Conservation (phyloP, 2,888 invertebrate genomes). For the Lycia hirtaria region DNA sequence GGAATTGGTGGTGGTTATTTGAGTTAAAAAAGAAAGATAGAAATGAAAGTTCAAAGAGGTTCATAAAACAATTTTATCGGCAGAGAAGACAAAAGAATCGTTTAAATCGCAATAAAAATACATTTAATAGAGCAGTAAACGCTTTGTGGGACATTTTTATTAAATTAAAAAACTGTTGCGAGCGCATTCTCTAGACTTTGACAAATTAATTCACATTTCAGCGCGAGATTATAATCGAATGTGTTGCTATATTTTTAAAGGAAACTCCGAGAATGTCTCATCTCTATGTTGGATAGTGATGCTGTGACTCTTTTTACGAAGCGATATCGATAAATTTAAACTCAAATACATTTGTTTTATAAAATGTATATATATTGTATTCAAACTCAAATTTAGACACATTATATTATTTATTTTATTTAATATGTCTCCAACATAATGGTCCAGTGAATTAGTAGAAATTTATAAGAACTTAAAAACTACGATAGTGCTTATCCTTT, state of each 20-base stretch:
- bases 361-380: too few relatives aligned
- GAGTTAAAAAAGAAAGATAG: neutral
- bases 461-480: too few relatives aligned
- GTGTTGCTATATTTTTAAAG: conserved; percentile 54
- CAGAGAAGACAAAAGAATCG: conserved; percentile 73
- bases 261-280: conserved; percentile 59
- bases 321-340: conserved; percentile 16
- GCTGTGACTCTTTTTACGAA: conserved; percentile 8
- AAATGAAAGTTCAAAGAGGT: conserved; percentile 55
- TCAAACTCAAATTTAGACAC: too few relatives aligned
- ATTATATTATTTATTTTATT: too few relatives aligned
- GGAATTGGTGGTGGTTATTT: too few relatives aligned
- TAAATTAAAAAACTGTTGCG: conserved; percentile 55
- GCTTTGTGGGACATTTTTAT: conserved; percentile 60
- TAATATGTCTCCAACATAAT: too few relatives aligned
- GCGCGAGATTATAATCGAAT: conserved; percentile 70
- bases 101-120: conserved; percentile 75
- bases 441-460: too few relatives aligned
- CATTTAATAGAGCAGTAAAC: conserved; percentile 71
- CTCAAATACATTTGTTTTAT: too few relatives aligned
- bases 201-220: conserved; percentile 74
- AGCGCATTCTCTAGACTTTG: conserved; percentile 54
- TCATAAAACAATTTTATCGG: conserved; percentile 68
- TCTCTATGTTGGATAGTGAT: conserved; percentile 61
- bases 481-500: too few relatives aligned